Conservation (phyloP, 1,140 invertebrate genomes). For the Diuraphis noxia region DNA sequence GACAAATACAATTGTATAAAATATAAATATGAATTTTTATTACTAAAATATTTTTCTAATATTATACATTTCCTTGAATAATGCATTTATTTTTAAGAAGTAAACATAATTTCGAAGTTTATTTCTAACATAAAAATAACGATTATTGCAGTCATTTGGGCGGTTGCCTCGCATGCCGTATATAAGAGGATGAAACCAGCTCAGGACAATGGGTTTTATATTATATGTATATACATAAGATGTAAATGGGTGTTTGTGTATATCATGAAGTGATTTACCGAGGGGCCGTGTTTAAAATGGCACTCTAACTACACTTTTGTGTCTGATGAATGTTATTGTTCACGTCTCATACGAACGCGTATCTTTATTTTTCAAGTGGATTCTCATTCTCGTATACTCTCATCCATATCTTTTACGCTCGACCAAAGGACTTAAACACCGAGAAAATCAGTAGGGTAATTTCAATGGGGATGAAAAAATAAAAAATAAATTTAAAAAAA, state of each 20-base stretch:
- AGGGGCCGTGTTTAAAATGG: slow-evolving; percentile 35
- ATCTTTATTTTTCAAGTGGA: slow-evolving; percentile 30
- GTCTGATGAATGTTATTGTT: slow-evolving; percentile 44
- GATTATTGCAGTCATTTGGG: slow-evolving; percentile 14
- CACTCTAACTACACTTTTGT: slow-evolving; percentile 44
- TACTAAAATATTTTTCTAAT: background rate
- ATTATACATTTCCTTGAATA: background rate
- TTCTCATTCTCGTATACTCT: slow-evolving; percentile 23
- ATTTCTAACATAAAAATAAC: slow-evolving; percentile 27
- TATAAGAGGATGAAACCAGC: slow-evolving; percentile 3
- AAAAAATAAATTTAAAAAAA: too few species aligned
- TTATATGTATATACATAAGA: background rate
- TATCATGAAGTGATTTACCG: slow-evolving; percentile 19
- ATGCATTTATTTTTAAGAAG: background rate
- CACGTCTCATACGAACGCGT: slow-evolving; percentile 8
- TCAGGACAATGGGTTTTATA: background rate
- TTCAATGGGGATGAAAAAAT: background rate
- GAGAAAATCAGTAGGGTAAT: slow-evolving; percentile 18
- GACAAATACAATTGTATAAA: background rate
- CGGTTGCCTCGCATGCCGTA: background rate
- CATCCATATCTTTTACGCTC: background rate
- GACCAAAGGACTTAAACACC: slow-evolving; percentile 11
- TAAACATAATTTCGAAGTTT: background rate
- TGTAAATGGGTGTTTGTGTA: background rate
- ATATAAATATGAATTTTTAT: background rate